phyloP scores from a whole-genome alignment of 2,113 vertebrate species.

The Balaenoptera acutorostrata region DNA sequence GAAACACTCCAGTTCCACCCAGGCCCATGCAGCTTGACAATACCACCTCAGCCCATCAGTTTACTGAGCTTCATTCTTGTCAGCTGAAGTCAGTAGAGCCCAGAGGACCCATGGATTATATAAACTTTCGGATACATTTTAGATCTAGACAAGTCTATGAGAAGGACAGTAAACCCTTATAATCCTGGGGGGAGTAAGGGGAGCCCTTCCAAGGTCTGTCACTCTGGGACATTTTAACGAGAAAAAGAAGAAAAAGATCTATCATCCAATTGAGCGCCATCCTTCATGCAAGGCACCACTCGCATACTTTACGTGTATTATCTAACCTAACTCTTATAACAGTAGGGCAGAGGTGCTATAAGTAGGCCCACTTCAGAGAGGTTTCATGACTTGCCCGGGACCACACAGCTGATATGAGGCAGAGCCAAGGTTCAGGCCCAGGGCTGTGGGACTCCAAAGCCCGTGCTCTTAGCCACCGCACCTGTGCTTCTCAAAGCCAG shows the following conservation, averaged over 20 bases:
- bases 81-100: background rate
- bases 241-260: background rate
- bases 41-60: background rate
- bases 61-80: background rate
- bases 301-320: background rate
- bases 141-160: background rate
- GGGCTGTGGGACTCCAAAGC: background rate
- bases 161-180: background rate
- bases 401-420: background rate
- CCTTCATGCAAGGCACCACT: background rate
- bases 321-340: background rate
- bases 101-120: background rate
- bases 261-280: background rate
- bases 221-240: background rate
- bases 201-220: background rate
- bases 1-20: background rate
- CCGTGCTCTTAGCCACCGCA: background rate
- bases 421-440: background rate
- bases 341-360: background rate
- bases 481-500: background rate
- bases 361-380: background rate
- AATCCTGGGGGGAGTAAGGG: background rate
- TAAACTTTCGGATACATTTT: background rate
- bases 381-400: background rate
- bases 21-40: background rate